Base-by-base conservation (phyloP, 1,140 invertebrate genomes). In the Caenorhabditis briggsae region DNA sequence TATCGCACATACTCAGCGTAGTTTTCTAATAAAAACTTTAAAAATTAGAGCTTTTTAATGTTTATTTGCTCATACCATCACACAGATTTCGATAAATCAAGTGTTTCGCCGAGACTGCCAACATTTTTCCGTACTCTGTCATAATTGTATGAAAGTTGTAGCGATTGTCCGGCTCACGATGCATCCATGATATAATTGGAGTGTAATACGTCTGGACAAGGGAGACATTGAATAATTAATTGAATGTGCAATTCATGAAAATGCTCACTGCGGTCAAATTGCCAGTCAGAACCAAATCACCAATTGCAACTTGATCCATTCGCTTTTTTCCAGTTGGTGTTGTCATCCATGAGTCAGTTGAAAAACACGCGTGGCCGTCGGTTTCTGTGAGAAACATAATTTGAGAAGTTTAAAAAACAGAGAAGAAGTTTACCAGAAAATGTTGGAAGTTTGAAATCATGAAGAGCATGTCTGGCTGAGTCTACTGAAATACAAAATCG, bases 291-390 rank as follows among this genome's bases (percentile, higher is more conserved):
- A 84, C 56, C 12, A 84, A 50, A 61, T 84, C 83, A 2, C 83
- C 83, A 59, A 84, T 61, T 46, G 58, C 43, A 16, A 84, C n/a
- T 84, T 84, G 55, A 65, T 59, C 83, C 56, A 84, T 84, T 64
- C 83, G 25, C n/a, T 84, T 84, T 18, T 61, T 84, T 20, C 83
- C 83, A 61, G 14, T 64, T 25, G 83, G 83, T 50, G 83, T 84
- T 14, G 83, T 84, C 46, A 84, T 61, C 83, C 83, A 84, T 2
- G 83, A 61, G 46, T 84, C 83, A 18, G 56, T 84, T 25, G 56
- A 84, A 64, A 84, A 84, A 64, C 83, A 84, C 2, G 46, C 59
- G 14, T 64, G n/a, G 0, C 56, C 59, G 50, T 61, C 46, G 0
- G 43, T 7, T 12, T 78, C 70, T 78, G 41, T 59, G n/a, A 70